Base-by-base conservation (phyloP, 2,888 invertebrate genomes). In the Unio pictorum region DNA sequence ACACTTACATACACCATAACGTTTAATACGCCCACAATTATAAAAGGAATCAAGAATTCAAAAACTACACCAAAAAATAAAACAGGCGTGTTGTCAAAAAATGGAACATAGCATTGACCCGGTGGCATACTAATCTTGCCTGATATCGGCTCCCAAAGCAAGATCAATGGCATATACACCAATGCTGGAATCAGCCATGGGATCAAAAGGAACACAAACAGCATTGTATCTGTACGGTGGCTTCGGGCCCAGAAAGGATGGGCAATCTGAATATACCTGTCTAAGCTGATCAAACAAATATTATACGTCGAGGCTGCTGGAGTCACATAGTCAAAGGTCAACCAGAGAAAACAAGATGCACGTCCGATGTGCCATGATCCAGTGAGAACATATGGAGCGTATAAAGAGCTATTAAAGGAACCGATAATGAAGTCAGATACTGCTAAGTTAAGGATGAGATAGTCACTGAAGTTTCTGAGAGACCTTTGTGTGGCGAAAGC, bases 361-460 rank as follows among this genome's bases (percentile, higher is more conserved):
- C 75, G 71, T 8, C 79, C 78, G 18, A 75, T 69, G 26, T 66
- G 59, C 84, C 82, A 83, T 34, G 56, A 61, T n/a, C 76, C 79
- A 11, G 74, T 75, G 59, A 83, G 68, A 8, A 81, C 59, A 66
- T 78, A 75, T 20, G 80, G 82, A 55, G 78, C 74, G 64, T 81
- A 81, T 20, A 76, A 68, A 15, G 81, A 71, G 26, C 80, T 76
- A 28, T 71, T 69, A 7, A 81, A 15, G n/a, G 75, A 62, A 11
- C 83, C 84, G 30, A 84, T 79, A n/a, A 83, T 70, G 28, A 84
- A 68, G 64, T 84, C 83, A 4, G 84, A 73, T 20, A 83, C 73
- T 28, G 82, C 81, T 11, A 84, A 68, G 66, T 84, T 84, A 18
- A 84, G 67, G 54, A 84, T 84, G 65, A 84, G 78, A 67, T 75